Base-by-base conservation (phyloP, 2,797 vertebrate species). In the Pangasius larnaudii region DNA sequence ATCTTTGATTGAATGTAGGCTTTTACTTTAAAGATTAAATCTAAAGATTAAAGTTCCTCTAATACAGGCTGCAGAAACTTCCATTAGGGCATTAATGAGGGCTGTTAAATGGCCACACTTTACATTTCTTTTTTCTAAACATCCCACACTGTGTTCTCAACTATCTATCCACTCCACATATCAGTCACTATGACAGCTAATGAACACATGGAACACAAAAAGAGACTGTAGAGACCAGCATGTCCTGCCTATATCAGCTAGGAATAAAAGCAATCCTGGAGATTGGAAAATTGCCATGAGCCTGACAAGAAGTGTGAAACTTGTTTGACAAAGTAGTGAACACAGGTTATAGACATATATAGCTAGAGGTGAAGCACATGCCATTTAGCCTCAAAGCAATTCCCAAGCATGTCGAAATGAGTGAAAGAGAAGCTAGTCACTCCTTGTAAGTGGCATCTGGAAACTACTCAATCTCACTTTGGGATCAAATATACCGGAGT, bases 171-270 rank as follows among this genome's bases (percentile, higher is more conserved):
- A 88, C 84, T 85, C 74, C 46, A 42, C 72, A 88, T 86, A 86
- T 88, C 83, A 90, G 84, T 86, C 84, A 86, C 67, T 67, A 80
- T 87, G 19, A 84, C 87, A 84, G 79, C 67, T 88, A 61, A 46
- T 84, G 56, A 82, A 87, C 89, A 90, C 87, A 90, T 67, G 59
- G 84, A 51, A 84, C 69, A 75, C 78, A 86, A 71, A 84, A 87
- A 19, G 85, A 86, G 84, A 86, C 74, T 67, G n/a, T 8, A 86
- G 79, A 86, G 61, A 65, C 67, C 71, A 79, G 51, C 77, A 63
- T 88, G 86, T 90, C 85, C 85, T 80, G 86, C 46, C 86, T 87
- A 33, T 85, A 89, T 89, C 82, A 91, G 84, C 24, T 42, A 81
- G 63, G 36, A 85, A 88, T 91, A 89, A 88, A 84, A 90, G 78